Conservation (phyloP, 2,113 vertebrate genomes). For the Petrocephalus microphthalmus region DNA sequence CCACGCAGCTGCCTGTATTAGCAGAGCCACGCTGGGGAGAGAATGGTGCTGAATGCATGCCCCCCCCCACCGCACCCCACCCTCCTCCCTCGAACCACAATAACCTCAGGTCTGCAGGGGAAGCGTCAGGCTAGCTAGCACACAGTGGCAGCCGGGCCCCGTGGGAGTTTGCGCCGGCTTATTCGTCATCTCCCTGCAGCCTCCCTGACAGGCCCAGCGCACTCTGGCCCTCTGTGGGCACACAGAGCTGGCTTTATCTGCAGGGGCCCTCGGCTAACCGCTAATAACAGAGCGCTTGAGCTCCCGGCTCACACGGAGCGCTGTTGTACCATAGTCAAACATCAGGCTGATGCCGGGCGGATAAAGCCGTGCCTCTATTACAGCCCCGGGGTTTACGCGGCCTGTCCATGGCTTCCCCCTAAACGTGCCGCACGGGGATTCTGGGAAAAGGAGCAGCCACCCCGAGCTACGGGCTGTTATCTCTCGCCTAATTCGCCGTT, state of each 20-base stretch:
- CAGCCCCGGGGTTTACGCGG: slow-evolving; percentile 43
- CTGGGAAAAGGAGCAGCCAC: slow-evolving; percentile 44
- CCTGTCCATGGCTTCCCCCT: slow-evolving; percentile 30
- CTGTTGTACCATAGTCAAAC: slow-evolving; percentile 48
- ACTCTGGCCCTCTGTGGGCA: slow-evolving; percentile 59
- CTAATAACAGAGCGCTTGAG: slow-evolving; percentile 58
- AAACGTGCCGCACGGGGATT: slow-evolving; percentile 28
- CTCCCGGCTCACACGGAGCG: slow-evolving; percentile 45
- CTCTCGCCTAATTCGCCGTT: slow-evolving; percentile 49
- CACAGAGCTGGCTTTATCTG: slow-evolving; percentile 58
- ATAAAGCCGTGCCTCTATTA: slow-evolving; percentile 52
- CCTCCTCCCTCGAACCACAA: slow-evolving; percentile 56
- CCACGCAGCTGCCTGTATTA: not conserved
- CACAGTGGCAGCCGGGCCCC: slow-evolving; percentile 67
- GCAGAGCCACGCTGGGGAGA: slow-evolving; percentile 61
- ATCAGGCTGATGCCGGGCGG: slow-evolving; percentile 42
- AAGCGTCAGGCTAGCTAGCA: slow-evolving; percentile 74
- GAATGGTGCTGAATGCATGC: slow-evolving; percentile 67
- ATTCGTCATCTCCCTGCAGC: slow-evolving; percentile 73
- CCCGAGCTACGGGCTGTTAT: slow-evolving; percentile 54
- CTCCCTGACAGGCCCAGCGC: slow-evolving; percentile 60
- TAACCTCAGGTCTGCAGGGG: slow-evolving; percentile 75
- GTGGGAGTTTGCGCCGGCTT: slow-evolving; percentile 60
- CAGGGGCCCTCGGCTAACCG: slow-evolving; percentile 52
- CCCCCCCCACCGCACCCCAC: not conserved